Evolutionary conservation across 2,113 vertebrate genomes (phyloP), one percentile per base, ranked within the genome.

Genomic region (Porphyrio hochstetteri): DNA sequence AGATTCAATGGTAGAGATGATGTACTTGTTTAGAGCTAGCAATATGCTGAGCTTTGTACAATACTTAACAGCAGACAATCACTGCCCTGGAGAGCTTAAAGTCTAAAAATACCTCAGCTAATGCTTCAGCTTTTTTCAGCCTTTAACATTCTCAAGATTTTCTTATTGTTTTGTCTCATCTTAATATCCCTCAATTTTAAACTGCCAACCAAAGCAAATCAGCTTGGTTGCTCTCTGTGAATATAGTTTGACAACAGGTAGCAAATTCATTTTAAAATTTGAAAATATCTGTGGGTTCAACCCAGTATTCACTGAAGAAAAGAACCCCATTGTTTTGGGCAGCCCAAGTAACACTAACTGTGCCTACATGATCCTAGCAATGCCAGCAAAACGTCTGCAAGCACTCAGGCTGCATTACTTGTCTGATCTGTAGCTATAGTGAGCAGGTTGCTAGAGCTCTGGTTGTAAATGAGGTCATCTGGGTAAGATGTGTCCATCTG

Each of bases 31-130:
- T 53, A 78, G 64, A 86, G 33, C 44, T 61, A 63, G 40, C 24
- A 67, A 42, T 56, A n/a, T 86, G 42, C 11, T 92, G 35, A 82
- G 65, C 27, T 75, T 78, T 90, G 60, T 84, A 53, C 35, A 50
- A 20, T 69, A 40, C 53, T 86, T 72, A 93, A 31, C 27, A 88
- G 48, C 33, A 88, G 63, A 90, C 16, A 46, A 31, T 20, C 69
- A 53, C 16, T 86, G 65, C 44, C 44, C 56, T 82, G 65, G 74
- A 92, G 80, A 95, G 25, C 69, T 86, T 94, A 76, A 88, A 86
- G 27, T 53, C 90, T 92, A 90, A 94, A 96, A 95, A 89, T 88
- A 92, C 18, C 46, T 67, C 85, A 74, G 40, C 42, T 94, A 70
- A 75, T 78, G 14, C 59, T 68, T 94, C 71, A 91, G 71, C 8